phyloP scores from a whole-genome alignment of 2,113 vertebrate genomes.

The Tetraodon nigroviridis region DNA sequence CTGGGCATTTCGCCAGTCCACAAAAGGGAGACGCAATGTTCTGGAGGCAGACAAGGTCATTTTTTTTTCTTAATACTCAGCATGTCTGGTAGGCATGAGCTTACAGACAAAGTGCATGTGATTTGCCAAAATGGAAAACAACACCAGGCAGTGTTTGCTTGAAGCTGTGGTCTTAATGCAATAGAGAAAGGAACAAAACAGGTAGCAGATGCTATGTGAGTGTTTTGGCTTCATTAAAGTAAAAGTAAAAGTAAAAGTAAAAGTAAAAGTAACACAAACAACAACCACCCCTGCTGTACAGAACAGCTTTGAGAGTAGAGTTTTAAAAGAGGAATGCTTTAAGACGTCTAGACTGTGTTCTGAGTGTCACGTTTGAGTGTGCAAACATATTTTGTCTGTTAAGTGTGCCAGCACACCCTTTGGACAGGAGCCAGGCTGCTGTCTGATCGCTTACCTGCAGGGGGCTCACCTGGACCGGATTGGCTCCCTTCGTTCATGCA shows the following conservation, averaged over 20 bases:
- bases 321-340: constrained; percentile 13
- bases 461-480: constrained; percentile 42
- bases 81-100: constrained; percentile 30
- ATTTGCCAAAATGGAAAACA: constrained; percentile 20
- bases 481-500: background rate
- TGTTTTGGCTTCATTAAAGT: background rate
- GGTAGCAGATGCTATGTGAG: background rate
- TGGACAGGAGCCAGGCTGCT: constrained; percentile 22
- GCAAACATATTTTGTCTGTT: constrained; percentile 17
- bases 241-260: too few relatives aligned
- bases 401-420: constrained; percentile 7
- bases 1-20: constrained; percentile 56
- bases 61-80: constrained; percentile 38
- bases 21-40: constrained; percentile 34
- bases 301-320: background rate
- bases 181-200: background rate
- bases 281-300: too few relatives aligned
- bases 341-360: constrained; percentile 10
- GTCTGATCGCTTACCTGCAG: constrained; percentile 40
- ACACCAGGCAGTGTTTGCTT: background rate
- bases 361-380: constrained; percentile 10
- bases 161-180: background rate
- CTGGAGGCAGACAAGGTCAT: constrained; percentile 49
- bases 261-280: background rate
- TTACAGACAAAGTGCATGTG: constrained; percentile 15